Percentiles rank a stretch among this genome's conserved stretches.
Evolutionary conservation across 2,113 vertebrate species (phyloP).

Genomic region (Rissa tridactyla): DNA sequence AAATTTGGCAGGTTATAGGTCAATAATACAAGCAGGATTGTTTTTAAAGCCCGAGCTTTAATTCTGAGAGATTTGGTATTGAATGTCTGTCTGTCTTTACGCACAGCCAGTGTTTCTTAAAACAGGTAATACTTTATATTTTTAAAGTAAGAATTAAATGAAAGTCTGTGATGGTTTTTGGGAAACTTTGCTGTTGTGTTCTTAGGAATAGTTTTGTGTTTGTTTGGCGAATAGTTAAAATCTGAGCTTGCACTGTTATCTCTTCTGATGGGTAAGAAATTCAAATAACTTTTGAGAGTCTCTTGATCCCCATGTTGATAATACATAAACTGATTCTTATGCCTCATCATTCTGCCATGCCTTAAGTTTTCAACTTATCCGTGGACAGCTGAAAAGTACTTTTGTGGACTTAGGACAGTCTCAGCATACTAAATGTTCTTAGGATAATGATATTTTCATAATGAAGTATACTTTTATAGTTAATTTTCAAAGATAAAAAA

Average conservation of each 20-base stretch:
- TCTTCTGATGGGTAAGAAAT: not conserved
- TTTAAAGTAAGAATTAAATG: not conserved
- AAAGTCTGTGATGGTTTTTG: not conserved
- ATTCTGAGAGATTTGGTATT: not conserved
- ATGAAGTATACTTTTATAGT: not conserved
- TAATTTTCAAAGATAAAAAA: not conserved
- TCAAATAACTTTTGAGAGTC: not conserved
- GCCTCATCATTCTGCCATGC: not conserved
- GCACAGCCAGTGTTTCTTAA: not conserved
- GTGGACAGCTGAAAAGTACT: not conserved
- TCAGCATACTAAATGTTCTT: not conserved
- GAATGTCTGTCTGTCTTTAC: not conserved
- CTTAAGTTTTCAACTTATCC: not conserved
- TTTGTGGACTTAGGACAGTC: not conserved
- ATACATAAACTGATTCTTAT: not conserved
- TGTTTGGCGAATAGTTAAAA: not conserved
- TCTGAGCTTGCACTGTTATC: not conserved
- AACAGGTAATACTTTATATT: not conserved
- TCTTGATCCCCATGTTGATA: not conserved
- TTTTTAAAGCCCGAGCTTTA: not conserved
- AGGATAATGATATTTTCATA: not conserved
- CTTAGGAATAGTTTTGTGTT: not conserved
- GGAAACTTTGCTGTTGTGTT: not conserved
- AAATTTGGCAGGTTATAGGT: not conserved
- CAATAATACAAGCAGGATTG: not conserved